These are phyloP conservation scores for Psix sp. DNA, from an alignment of 1,140 invertebrate genomes.

Conservation along the genomic window DNA sequence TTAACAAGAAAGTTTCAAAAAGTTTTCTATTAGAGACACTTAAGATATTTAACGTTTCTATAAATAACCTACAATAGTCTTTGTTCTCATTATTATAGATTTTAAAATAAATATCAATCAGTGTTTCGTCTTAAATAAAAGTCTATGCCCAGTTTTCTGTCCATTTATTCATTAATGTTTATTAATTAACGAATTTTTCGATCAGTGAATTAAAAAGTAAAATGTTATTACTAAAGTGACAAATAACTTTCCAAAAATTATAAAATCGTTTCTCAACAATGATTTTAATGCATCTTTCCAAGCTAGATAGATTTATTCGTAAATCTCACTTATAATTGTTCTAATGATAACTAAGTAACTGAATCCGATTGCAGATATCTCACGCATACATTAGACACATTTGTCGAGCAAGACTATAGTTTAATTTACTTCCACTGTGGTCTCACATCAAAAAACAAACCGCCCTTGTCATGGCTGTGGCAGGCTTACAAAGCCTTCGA, in stretches of 20 bases:
- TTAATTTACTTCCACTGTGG: conserved; percentile 99
- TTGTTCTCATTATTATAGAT: conserved; percentile 4
- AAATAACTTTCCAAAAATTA: no score
- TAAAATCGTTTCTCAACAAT: no score
- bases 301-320: no score
- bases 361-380: conserved; percentile 86
- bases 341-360: conserved; percentile 12
- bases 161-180: no score
- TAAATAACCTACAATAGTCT: conserved; percentile 5
- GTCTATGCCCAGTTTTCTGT: no score
- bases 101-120: conserved; percentile 2
- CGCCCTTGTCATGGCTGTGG: conserved; percentile 95
- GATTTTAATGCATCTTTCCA: no score
- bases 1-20: neutral
- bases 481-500: conserved; percentile 99
- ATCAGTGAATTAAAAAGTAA: no score
- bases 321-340: no score
- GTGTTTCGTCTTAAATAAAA: neutral
- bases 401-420: conserved; percentile 99
- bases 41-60: conserved; percentile 7
- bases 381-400: conserved; percentile 96
- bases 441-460: conserved; percentile 97
- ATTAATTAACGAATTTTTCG: no score
- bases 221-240: no score
- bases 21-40: neutral